Evolutionary conservation across 1,140 invertebrate genomes (phyloP).

Genomic region (Ooceraea biroi): DNA sequence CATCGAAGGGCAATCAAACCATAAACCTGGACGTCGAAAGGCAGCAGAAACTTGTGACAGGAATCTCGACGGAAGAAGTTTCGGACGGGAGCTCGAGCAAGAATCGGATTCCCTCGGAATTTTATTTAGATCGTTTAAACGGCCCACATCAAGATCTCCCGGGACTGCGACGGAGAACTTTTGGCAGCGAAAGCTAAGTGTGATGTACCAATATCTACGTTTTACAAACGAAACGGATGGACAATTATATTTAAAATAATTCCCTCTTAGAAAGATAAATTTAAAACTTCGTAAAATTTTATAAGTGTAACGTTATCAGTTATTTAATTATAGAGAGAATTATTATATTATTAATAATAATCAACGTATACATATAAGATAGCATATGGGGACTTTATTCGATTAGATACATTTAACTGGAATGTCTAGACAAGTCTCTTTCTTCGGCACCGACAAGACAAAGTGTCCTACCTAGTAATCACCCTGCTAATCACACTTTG

Average conservation of each 20-base stretch:
- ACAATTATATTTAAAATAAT: neutral
- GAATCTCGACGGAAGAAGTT: constrained; percentile 68
- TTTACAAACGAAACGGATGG: neutral
- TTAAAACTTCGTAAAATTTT: neutral
- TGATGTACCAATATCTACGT: neutral
- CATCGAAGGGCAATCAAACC: constrained; percentile 84
- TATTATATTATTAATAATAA: neutral
- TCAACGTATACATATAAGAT: neutral
- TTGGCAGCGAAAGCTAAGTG: constrained; percentile 4
- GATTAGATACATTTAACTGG: constrained; percentile 5
- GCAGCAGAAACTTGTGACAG: constrained; percentile 73
- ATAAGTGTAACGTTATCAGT: neutral
- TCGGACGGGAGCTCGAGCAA: constrained; percentile 35
- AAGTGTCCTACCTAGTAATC: constrained; percentile 3
- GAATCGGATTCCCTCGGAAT: constrained; percentile 60
- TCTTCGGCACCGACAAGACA: neutral
- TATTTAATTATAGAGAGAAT: neutral
- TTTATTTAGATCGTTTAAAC: constrained; percentile 70
- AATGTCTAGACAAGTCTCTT: neutral
- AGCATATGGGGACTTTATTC: neutral
- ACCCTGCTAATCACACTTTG: constrained; percentile 31
- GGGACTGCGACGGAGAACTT: constrained; percentile 57
- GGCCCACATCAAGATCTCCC: constrained; percentile 34
- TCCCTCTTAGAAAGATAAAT: no score
- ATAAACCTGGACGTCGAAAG: constrained; percentile 79